Evolutionary conservation across 2,888 invertebrate species (phyloP), one percentile per base, ranked within the genome.

Genomic region (Dicranocentrus wangi): DNA sequence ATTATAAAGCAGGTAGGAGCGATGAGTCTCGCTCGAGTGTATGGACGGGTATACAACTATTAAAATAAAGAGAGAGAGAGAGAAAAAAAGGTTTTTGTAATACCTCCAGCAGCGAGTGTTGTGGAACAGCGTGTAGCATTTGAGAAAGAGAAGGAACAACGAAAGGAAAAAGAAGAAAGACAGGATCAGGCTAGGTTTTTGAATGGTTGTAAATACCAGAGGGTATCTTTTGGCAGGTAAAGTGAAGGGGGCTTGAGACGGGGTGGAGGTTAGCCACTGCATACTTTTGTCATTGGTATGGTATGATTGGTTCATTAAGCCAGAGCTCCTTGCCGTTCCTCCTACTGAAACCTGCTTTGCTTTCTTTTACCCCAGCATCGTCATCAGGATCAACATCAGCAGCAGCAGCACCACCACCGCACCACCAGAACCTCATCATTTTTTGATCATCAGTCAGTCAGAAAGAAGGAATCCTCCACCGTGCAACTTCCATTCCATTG

Each of bases 211-310:
- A 84, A 85, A 84, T 85, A 84, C 85, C 84, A 83, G 84, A 85
- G 86, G 84, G 84, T 82, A 83, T 82, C 80, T 85, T 86, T 84
- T 86, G 86, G 85, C 86, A 84, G 86, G 81, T 84, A 78, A 80
- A 66, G 66, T 75, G 72, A 69, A 53, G 72, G 68, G 61, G 66
- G 80, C 58, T 72, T 76, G n/a, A 53, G 70, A 68, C 42, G 81
- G 77, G 83, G 82, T 83, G 85, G 83, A 83, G 82, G 85, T 82
- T 82, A 84, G 79, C 79, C 75, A 71, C 58, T 65, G 72, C 85
- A 85, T 85, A 84, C 84, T 84, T 80, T 77, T 80, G 82, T 81
- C 78, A 69, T 75, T 73, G 73, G 83, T 83, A 82, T 85, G 86
- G 85, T 86, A 82, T 85, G 86, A 86, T 86, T 86, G 86, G 86